phyloP scores from a whole-genome alignment of 2,113 vertebrate genomes.

The Protobothrops flavoviridis region DNA sequence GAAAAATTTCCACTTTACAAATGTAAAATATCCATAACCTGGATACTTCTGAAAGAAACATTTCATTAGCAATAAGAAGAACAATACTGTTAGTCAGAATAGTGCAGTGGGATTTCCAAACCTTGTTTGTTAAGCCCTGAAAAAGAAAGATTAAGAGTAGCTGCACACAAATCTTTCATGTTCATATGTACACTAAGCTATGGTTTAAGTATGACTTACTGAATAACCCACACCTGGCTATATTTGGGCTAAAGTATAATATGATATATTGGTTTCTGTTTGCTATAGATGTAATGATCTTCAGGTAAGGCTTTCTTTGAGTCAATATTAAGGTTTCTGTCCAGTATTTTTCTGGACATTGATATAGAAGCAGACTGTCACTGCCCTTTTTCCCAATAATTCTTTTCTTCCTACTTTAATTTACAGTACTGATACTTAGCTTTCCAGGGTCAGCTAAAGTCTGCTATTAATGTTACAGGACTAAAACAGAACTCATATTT shows the following conservation, averaged over 20 bases:
- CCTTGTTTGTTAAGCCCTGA: not conserved
- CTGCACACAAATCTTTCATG: not conserved
- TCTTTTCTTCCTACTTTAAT: not conserved
- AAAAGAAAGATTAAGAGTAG: not conserved
- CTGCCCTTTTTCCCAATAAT: not conserved
- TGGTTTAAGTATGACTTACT: not conserved
- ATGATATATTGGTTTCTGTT: not conserved
- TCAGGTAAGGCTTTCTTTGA: not conserved
- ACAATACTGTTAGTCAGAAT: not conserved
- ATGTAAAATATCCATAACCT: not conserved
- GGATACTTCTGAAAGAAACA: not conserved
- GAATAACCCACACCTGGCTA: not conserved
- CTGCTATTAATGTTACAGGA: not conserved
- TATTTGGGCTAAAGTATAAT: not conserved
- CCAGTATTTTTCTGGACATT: not conserved
- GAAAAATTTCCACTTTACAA: not conserved
- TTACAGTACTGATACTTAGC: not conserved
- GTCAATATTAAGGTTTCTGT: not conserved
- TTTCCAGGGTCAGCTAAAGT: not conserved
- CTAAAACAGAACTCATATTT: not conserved
- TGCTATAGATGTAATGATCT: not conserved
- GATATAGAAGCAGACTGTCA: not conserved
- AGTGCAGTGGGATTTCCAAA: not conserved
- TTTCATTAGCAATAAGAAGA: not conserved
- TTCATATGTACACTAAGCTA: not conserved